A percentile compares a stretch with the other conserved stretches of the same genome.
Conservation (phyloP, 2,888 invertebrate genomes). For the Hypsopygia costalis region DNA sequence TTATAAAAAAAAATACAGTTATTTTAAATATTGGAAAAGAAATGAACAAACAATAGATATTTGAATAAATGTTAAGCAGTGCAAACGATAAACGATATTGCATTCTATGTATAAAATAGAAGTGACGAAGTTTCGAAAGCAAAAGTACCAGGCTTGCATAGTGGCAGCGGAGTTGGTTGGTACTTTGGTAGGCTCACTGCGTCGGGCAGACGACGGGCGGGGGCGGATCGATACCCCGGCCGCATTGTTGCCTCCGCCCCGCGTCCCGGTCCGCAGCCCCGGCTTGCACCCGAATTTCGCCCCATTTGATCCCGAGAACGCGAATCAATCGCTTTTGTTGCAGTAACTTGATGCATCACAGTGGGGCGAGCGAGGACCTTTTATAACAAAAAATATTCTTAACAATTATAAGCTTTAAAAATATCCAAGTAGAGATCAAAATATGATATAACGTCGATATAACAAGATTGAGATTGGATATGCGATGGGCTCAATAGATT, state of each 20-base stretch:
- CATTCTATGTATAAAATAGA: no score
- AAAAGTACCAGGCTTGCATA: conserved; percentile 70
- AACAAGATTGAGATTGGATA: conserved; percentile 7
- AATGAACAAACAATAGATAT: no score
- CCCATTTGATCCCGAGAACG: conserved; percentile 70
- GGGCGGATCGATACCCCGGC: conserved; percentile 74
- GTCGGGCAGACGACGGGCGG: conserved; percentile 56
- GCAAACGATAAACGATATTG: no score
- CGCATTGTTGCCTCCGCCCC: conserved; percentile 71
- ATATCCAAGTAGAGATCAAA: conserved; percentile 2
- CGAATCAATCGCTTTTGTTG: conserved; percentile 76
- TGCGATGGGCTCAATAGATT: conserved; percentile 7
- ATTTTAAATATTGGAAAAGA: no score
- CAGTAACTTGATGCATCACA: conserved; percentile 59
- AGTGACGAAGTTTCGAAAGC: conserved; percentile 49
- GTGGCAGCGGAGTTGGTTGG: conserved; percentile 50
- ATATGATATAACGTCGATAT: not conserved
- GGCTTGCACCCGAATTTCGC: conserved; percentile 68
- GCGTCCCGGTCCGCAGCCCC: conserved; percentile 36
- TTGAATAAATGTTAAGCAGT: no score
- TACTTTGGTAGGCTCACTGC: conserved; percentile 60
- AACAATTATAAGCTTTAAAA: conserved; percentile 16
- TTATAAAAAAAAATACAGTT: no score
- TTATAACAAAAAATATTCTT: conserved; percentile 15
- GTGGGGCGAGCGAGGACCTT: conserved; percentile 24